Evolutionary conservation across 2,888 invertebrate species (phyloP), one percentile per base, ranked within the genome.

Genomic region (Eupeodes latifasciatus): DNA sequence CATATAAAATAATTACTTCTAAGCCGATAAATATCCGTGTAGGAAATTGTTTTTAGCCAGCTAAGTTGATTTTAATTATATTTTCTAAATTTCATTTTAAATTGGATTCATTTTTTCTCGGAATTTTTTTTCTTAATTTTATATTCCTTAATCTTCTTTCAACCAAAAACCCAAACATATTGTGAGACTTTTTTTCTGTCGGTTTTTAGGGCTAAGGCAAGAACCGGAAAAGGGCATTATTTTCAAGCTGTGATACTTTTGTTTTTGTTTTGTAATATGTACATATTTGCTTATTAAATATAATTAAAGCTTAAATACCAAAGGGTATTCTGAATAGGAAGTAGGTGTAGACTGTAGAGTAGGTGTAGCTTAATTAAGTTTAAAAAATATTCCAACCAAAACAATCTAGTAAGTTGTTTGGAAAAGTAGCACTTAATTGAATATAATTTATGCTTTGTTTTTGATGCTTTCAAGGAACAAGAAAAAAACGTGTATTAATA

Each of bases 21-120:
- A 34, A 67, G 27, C 19, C 34, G 27, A 49, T 51, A 51, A 34
- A 67, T 34, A 67, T 51, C 10, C 16, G 34, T 51, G n/a, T 34
- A 67, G 53, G 53, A 55, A 69, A 69, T 69, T 69, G 69, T 16
- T 69, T 53, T 69, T 55, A 40, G 36, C 6, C 16, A 19, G 55
- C 69, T 69, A 51, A 69, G 69, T 55, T 16, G 19, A 55, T 69
- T 69, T 69, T 69, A 69, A 69, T 69, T 69, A 55, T 55, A 40
- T 55, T 69, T 69, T 55, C 51, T 67, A 34, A 67, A 51, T 67
- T 51, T 55, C 40, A 36, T 53, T 69, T 69, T 55, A 67, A 62
- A 49, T 44, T 64, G 5, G 47, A 11, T 66, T 36, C 36, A 40
- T 36, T 27, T 11, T 40, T 62, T 44, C 40, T 27, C 3, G 27